Base-by-base conservation (phyloP, 2,113 vertebrate genomes). In the Ctenomys sociabilis region DNA sequence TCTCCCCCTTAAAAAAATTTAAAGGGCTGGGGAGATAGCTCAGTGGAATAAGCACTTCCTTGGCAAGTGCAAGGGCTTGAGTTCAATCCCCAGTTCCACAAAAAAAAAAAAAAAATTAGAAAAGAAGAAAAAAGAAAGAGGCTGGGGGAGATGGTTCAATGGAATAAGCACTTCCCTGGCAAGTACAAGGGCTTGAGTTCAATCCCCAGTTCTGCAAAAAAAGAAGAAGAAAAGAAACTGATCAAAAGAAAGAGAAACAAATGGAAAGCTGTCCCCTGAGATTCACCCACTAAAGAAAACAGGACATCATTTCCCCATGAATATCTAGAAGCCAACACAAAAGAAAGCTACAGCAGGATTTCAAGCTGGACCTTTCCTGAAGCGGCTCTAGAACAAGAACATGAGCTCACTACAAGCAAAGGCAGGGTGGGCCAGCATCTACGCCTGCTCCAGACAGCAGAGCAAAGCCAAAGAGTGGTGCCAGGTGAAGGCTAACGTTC, bases 401-500 rank as follows among this genome's bases (percentile, higher is more conserved):
- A 7, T 52, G 78, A 80, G 80, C 78, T 70, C 93, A 59, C 73
- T 91, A 61, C 78, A 89, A 94, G 78, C 49, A 80, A 84, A 95
- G 85, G 49, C 66, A 49, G 83, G 22, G 54, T 21, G 82, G 92
- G 57, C 45, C 80, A 59, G 54, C 19, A 26, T 73, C 49, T 8
- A 5, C 66, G 52, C 73, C 88, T 19, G 32, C 24, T 82, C 54
- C 13, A 6, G 95, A 70, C 49, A 66, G 86, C 95, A 49, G 1
- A 2, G 94, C 52, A 97, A 95, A 78, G 96, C 90, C 95, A 97
- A 95, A 96, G 85, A 94, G 92, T n/a, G 54, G 81, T 35, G n/a
- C 54, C 40, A 66, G 54, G 85, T 0, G 24, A 93, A 96, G 92
- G 90, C 45, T 73, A 66, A 94, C 88, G 92, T 90, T 85, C 61